Conservation (phyloP, 2,113 vertebrate species). For the Notiomystis cincta region DNA sequence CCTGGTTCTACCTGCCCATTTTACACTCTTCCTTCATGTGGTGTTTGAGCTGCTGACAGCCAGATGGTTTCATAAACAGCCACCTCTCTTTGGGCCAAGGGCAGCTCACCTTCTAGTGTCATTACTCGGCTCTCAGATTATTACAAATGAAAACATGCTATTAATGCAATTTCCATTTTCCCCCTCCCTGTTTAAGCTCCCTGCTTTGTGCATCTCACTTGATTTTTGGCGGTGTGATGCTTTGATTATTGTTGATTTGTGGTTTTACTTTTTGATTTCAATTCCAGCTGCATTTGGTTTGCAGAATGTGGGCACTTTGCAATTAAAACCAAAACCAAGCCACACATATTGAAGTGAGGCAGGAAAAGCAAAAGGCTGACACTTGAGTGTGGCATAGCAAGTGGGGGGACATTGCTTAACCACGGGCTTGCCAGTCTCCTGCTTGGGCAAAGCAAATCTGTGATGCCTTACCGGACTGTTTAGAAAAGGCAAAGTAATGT, state of each 20-base stretch:
- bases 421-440: not conserved
- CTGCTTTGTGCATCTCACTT: not conserved
- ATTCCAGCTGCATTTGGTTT: not conserved
- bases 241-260: not conserved
- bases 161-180: not conserved
- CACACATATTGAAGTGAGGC: fast-evolving
- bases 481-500: not conserved
- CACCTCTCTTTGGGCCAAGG: not conserved
- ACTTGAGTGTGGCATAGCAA: not conserved
- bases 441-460: not conserved
- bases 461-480: not conserved
- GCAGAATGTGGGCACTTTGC: not conserved
- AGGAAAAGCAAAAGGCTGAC: not conserved
- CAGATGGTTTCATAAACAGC: conserved; percentile 35
- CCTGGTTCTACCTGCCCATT: not conserved
- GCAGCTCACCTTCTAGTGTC: not conserved
- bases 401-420: not conserved
- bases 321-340: not conserved
- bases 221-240: not conserved
- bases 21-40: not conserved
- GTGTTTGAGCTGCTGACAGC: not conserved
- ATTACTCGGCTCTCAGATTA: not conserved
- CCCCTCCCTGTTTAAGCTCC: not conserved
- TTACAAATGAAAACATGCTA: not conserved
- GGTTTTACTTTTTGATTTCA: not conserved